Evolutionary conservation across 1,140 invertebrate species (phyloP), one percentile per base, ranked within the genome.

Genomic region (Eupristina koningsbergeri): DNA sequence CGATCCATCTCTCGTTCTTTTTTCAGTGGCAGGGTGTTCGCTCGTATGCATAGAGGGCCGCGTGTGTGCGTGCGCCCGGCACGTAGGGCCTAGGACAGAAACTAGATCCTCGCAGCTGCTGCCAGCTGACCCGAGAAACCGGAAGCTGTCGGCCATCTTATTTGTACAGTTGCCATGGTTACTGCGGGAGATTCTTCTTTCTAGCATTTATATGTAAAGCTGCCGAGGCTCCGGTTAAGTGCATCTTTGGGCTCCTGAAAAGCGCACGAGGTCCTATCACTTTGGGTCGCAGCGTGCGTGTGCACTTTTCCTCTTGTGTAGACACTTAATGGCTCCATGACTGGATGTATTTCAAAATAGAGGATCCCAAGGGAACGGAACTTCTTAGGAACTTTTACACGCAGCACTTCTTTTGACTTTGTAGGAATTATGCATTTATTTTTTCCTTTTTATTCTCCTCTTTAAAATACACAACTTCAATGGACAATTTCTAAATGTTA

Each of bases 141-240:
- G 92, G 92, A 92, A 92, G 91, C 92, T 89, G 88, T 81, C 91
- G 87, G 90, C 91, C 91, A 92, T 92, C 87, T 92, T 92, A 91
- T 92, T 92, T 92, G 92, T 90, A 92, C 91, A 92, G 91, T 92
- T 91, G 89, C 90, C 87, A 92, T 90, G 87, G 91, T 88, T 89
- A 90, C 91, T 87, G 89, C 88, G 87, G 13, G 17, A 29, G 36
- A 92, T 91, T 87, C 88, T 91, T 87, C 88, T 89, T 92, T 90
- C 86, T 80, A 61, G 83, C 88, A 86, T 86, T 64, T 69, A 71
- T 83, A 58, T 67, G 50, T 63, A 63, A 83, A 78, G 47, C 3
- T 5, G 29, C 41, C 39, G 39, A 63, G 13, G 80, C 58, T 1
- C 73, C 50, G 36, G 47, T 34, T 53, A 80, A 81, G 69, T 61